A percentile compares a stretch with the other conserved stretches of the same genome.
These are phyloP conservation scores for Cydia amplana DNA, from an alignment of 1,140 invertebrate species.

Conservation along the genomic window DNA sequence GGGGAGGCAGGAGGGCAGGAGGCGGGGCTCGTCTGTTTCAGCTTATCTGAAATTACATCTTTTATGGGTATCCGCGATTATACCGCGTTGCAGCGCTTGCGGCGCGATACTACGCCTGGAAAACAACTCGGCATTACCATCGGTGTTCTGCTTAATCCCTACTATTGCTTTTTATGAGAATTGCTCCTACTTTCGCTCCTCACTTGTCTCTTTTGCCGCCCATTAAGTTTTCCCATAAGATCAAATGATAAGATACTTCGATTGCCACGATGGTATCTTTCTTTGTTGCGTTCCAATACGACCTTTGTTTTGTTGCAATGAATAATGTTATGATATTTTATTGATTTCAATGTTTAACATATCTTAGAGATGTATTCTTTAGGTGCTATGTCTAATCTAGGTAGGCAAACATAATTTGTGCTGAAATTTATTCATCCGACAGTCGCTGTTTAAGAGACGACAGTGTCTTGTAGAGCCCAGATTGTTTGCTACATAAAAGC, in stretches of 20 bases:
- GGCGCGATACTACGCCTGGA: slow-evolving; percentile 68
- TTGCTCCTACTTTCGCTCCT: slow-evolving; percentile 56
- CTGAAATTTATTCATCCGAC: slow-evolving; percentile 27
- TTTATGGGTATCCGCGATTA: slow-evolving; percentile 79
- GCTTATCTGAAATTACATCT: slow-evolving; percentile 80
- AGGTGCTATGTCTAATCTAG: neutral
- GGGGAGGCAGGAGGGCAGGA: slow-evolving; percentile 47
- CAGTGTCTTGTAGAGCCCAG: slow-evolving; percentile 25
- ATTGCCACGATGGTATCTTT: slow-evolving; percentile 26
- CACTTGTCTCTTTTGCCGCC: slow-evolving; percentile 43
- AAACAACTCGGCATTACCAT: slow-evolving; percentile 69
- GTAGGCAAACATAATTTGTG: slow-evolving; percentile 9
- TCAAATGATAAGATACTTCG: slow-evolving; percentile 32
- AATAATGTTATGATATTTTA: slow-evolving; percentile 20
- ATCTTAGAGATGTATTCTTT: neutral
- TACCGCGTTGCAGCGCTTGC: slow-evolving; percentile 76
- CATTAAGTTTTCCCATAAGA: slow-evolving; percentile 41
- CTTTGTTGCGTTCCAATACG: slow-evolving; percentile 31
- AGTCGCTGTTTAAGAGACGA: slow-evolving; percentile 23
- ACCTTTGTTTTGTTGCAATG: slow-evolving; percentile 24
- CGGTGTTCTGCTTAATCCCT: slow-evolving; percentile 69
- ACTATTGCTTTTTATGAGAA: slow-evolving; percentile 71
- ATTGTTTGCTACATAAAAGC: slow-evolving; percentile 72
- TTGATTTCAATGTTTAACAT: neutral
- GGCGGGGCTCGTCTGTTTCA: slow-evolving; percentile 77